These are phyloP conservation scores for Pseudotriccus pelzelni DNA, from an alignment of 2,797 vertebrate genomes.

Conservation along the genomic window DNA sequence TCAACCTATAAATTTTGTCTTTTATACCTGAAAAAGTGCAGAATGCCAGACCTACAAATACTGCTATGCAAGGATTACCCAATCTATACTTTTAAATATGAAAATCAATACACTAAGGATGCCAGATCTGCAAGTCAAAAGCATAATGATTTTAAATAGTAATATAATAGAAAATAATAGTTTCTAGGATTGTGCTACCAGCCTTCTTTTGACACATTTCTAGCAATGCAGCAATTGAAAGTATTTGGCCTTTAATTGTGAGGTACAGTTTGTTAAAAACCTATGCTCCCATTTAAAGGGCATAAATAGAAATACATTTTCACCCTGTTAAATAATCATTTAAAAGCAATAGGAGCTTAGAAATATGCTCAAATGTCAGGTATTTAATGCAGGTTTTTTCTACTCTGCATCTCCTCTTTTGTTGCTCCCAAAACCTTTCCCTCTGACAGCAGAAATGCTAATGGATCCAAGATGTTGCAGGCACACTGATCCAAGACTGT, in stretches of 20 bases:
- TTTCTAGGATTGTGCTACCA: neutral
- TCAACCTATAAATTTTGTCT: neutral
- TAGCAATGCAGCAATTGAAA: neutral
- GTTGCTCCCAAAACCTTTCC: neutral
- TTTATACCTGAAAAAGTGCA: neutral
- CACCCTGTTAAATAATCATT: neutral
- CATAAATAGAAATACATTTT: neutral
- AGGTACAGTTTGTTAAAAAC: neutral
- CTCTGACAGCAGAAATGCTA: conserved; percentile 41
- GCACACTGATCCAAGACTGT: neutral
- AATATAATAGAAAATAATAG: neutral
- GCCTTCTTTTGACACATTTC: neutral
- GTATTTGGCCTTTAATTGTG: neutral
- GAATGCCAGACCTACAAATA: neutral
- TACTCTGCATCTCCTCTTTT: neutral
- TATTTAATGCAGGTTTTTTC: neutral
- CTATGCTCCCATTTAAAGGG: neutral
- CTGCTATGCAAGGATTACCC: neutral
- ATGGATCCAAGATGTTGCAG: neutral
- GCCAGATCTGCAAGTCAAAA: neutral
- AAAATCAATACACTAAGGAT: neutral
- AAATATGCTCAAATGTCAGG: neutral
- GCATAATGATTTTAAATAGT: neutral
- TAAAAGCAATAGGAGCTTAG: neutral
- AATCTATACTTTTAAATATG: neutral